phyloP scores from a whole-genome alignment of 2,113 vertebrate species.

The Nannospalax galili region DNA sequence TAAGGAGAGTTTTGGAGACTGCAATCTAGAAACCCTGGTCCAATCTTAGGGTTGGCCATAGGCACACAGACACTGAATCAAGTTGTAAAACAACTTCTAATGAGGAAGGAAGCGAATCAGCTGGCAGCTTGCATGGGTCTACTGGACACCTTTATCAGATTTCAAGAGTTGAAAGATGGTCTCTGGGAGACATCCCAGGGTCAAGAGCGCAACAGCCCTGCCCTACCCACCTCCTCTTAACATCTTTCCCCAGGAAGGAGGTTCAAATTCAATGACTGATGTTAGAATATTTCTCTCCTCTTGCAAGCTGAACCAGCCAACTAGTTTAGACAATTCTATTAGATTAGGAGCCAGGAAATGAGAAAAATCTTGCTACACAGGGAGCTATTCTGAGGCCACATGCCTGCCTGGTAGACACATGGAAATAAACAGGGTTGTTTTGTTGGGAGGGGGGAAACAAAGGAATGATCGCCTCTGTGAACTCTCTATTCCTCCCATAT shows the following conservation, averaged over 20 bases:
- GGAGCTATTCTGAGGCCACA: slow-evolving; percentile 43
- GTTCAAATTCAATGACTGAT: slow-evolving; percentile 56
- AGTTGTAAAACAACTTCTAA: not conserved
- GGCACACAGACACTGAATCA: not conserved
- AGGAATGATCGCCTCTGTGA: not conserved
- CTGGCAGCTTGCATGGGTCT: not conserved
- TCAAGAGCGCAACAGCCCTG: not conserved
- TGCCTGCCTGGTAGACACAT: not conserved
- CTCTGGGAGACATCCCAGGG: not conserved
- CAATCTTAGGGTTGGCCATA: not conserved
- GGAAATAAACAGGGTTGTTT: slow-evolving; percentile 46
- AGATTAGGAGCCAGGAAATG: slow-evolving; percentile 78
- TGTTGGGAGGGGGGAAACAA: not conserved
- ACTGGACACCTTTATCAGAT: not conserved
- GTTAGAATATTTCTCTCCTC: slow-evolving; percentile 1
- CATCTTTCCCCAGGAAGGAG: slow-evolving; percentile 47
- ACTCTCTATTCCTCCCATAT: not conserved
- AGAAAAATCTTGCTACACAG: slow-evolving; percentile 72
- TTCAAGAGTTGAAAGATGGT: not conserved
- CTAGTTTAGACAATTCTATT: slow-evolving; percentile 76
- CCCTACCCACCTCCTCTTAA: not conserved
- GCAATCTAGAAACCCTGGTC: slow-evolving; percentile 16
- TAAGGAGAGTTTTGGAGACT: slow-evolving; percentile 19
- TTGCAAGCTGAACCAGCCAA: slow-evolving; percentile 60
- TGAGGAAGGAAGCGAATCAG: not conserved